These are phyloP conservation scores for Molossus alvarezi DNA, from an alignment of 2,797 vertebrate genomes.

Conservation along the genomic window DNA sequence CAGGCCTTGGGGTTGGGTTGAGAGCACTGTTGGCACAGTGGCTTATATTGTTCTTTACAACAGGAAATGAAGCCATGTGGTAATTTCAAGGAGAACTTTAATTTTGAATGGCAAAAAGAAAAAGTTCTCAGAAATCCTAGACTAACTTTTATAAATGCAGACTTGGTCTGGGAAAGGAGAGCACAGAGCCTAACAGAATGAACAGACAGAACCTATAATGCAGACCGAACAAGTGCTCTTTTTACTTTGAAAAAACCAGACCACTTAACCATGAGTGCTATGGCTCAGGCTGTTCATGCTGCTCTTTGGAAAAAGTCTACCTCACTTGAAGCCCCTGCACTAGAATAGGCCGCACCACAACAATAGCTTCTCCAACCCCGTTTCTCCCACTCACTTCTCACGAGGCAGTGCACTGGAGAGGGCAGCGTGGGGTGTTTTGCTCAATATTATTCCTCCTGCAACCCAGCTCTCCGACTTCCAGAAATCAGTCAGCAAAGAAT, in stretches of 20 bases:
- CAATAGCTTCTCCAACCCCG: slow-evolving; percentile 64
- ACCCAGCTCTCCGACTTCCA: neutral
- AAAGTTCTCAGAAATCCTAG: slow-evolving; percentile 78
- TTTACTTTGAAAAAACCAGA: slow-evolving; percentile 74
- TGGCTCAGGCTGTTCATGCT: slow-evolving; percentile 35
- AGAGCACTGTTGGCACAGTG: neutral
- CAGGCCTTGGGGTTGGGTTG: neutral
- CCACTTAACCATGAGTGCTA: slow-evolving; percentile 72
- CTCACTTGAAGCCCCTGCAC: slow-evolving; percentile 68
- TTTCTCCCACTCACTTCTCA: slow-evolving; percentile 54
- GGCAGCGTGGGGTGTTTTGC: neutral
- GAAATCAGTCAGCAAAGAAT: slow-evolving; percentile 45
- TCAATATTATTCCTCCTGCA: neutral
- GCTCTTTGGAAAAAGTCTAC: slow-evolving; percentile 48
- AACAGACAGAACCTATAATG: slow-evolving; percentile 63
- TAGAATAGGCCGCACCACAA: slow-evolving; percentile 53
- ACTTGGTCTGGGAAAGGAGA: slow-evolving; percentile 15
- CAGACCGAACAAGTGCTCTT: slow-evolving; percentile 63
- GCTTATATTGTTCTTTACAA: slow-evolving; percentile 32
- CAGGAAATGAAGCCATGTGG: neutral
- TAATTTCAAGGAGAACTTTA: slow-evolving; percentile 62
- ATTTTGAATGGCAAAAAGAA: slow-evolving; percentile 58
- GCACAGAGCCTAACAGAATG: slow-evolving; percentile 48
- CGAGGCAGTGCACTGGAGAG: neutral
- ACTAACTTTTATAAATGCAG: slow-evolving; percentile 71